Conservation (phyloP, 2,113 vertebrate species). For the Cettia cetti region DNA sequence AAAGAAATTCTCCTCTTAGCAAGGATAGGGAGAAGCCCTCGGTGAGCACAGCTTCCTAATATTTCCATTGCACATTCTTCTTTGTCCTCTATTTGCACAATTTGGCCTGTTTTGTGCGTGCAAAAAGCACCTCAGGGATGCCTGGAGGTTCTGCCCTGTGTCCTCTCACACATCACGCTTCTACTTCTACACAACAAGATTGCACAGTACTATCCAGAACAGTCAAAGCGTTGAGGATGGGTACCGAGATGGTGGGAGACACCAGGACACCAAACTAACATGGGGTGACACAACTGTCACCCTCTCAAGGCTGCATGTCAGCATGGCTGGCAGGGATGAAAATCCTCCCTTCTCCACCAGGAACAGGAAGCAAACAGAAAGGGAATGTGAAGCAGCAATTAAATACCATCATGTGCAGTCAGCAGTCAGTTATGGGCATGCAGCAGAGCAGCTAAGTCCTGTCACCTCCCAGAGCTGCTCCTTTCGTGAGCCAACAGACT, state of each 20-base stretch:
- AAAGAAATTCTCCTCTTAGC: not conserved
- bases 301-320: not conserved
- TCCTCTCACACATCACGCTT: not conserved
- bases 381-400: not conserved
- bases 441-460: not conserved
- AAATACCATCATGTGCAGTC: not conserved
- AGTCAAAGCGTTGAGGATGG: not conserved
- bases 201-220: fast-evolving
- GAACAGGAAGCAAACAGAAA: not conserved
- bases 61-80: not conserved
- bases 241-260: fast-evolving
- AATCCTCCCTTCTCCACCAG: not conserved
- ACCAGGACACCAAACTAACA: not conserved
- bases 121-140: not conserved
- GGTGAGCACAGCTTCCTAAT: not conserved
- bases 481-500: fast-evolving
- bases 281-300: not conserved
- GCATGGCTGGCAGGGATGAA: not conserved
- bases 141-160: not conserved
- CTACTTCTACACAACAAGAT: not conserved
- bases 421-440: not conserved
- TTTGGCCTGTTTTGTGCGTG: fast-evolving
- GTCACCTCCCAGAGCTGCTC: not conserved
- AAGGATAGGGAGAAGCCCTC: not conserved
- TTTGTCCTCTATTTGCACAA: not conserved